Evolutionary conservation across 2,113 vertebrate species (phyloP).

Genomic region (Mustela nigripes): DNA sequence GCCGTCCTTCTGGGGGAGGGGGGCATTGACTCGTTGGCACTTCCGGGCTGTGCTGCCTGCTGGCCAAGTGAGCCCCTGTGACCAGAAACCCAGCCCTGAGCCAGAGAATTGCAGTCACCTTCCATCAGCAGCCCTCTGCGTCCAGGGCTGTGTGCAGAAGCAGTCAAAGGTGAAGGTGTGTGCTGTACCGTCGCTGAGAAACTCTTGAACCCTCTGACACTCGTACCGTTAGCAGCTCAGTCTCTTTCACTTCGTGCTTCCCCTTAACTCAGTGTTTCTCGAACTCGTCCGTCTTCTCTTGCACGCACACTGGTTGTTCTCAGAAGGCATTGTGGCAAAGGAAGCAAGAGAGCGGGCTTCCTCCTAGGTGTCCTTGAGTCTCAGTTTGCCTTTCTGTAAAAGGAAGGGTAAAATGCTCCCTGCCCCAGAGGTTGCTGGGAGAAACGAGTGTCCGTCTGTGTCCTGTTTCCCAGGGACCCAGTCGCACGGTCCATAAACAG

Average conservation of each 20-base stretch:
- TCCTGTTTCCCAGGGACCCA: not conserved
- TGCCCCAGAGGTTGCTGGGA: not conserved
- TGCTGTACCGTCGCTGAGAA: not conserved
- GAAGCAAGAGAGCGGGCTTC: not conserved
- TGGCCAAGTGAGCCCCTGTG: not conserved
- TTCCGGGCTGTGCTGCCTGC: too few relatives aligned
- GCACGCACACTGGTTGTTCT: not conserved
- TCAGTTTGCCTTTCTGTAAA: not conserved
- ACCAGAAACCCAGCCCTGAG: not conserved
- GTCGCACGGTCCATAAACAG: not conserved
- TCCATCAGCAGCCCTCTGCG: not conserved
- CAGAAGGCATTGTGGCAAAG: not conserved
- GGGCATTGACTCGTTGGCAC: fast-evolving
- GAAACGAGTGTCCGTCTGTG: not conserved
- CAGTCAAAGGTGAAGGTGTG: not conserved
- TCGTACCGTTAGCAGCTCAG: fast-evolving
- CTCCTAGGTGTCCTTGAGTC: not conserved
- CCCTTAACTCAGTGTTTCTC: not conserved
- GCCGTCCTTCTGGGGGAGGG: too few relatives aligned
- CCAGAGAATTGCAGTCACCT: not conserved
- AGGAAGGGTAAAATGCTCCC: not conserved
- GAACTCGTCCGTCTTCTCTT: not conserved
- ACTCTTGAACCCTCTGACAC: not conserved
- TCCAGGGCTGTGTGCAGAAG: not conserved
- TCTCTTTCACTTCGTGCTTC: not conserved